These are phyloP conservation scores for Ostrea edulis DNA, from an alignment of 1,140 invertebrate species.

Conservation along the genomic window DNA sequence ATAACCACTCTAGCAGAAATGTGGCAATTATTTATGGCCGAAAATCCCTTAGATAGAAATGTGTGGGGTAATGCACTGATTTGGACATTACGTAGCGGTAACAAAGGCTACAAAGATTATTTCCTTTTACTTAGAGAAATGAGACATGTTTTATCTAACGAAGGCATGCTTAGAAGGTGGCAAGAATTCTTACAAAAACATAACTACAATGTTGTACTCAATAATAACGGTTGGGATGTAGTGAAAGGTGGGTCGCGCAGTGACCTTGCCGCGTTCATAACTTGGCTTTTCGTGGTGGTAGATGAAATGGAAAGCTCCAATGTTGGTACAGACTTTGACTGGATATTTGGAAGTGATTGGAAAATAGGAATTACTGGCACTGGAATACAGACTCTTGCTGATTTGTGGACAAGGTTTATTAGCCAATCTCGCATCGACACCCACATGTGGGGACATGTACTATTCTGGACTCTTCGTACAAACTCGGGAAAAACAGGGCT, in stretches of 20 bases:
- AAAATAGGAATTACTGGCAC: conserved; percentile 19
- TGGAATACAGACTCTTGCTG: conserved; percentile 27
- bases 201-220: conserved; percentile 37
- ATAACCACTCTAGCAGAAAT: conserved; percentile 41
- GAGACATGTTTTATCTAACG: conserved; percentile 37
- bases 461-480: conserved; percentile 42
- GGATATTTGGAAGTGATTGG: conserved; percentile 26
- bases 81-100: conserved; percentile 43
- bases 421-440: conserved; percentile 1
- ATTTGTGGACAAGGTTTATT: conserved; percentile 49
- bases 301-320: conserved; percentile 23
- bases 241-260: conserved; percentile 33
- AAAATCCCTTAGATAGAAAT: conserved; percentile 31
- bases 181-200: conserved; percentile 40
- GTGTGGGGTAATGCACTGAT: conserved; percentile 8
- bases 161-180: conserved; percentile 40
- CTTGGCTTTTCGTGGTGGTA: conserved; percentile 31
- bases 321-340: conserved; percentile 1
- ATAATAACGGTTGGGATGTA: conserved; percentile 36
- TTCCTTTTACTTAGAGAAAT: conserved; percentile 46
- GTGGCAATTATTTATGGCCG: conserved; percentile 44
- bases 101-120: conserved; percentile 19
- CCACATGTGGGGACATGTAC: not conserved
- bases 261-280: conserved; percentile 27
- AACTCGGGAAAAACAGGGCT: conserved; percentile 14